Percentiles rank a stretch among this genome's conserved stretches.
Evolutionary conservation across 2,113 vertebrate genomes (phyloP).

Genomic region (Catharus minimus): DNA sequence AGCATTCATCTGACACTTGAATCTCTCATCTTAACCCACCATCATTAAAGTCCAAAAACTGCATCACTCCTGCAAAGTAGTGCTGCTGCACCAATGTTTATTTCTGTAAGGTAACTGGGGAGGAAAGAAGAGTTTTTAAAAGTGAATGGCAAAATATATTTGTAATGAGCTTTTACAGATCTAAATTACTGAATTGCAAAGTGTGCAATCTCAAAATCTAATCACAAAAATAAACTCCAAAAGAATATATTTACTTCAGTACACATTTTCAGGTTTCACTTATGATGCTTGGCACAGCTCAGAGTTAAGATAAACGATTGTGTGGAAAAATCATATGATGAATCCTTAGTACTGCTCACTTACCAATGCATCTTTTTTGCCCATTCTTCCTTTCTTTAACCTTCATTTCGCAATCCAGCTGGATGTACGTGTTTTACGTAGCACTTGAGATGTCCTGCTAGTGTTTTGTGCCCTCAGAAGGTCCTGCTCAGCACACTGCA

Average conservation of each 20-base stretch:
- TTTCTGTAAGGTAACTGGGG: conserved; percentile 34
- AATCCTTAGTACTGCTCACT: not conserved
- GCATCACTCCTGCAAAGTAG: not conserved
- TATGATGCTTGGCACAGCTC: conserved; percentile 4
- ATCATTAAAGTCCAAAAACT: not conserved
- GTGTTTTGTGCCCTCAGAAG: not conserved
- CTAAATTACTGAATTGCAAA: conserved; percentile 48
- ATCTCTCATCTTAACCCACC: not conserved
- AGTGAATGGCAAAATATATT: conserved; percentile 20
- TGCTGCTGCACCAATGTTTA: not conserved
- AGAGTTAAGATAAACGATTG: conserved; percentile 65
- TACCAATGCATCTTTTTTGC: not conserved
- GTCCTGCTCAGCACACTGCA: not conserved
- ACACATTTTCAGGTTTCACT: conserved; percentile 27
- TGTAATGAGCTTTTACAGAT: conserved; percentile 53
- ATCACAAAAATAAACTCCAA: conserved; percentile 65
- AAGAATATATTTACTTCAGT: conserved; percentile 67
- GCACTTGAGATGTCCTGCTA: not conserved
- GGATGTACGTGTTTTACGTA: not conserved
- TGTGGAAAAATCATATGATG: conserved; percentile 31
- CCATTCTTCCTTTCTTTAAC: not conserved
- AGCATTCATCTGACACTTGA: not conserved
- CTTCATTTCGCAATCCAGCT: not conserved
- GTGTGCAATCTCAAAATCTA: conserved; percentile 63
- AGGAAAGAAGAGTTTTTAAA: conserved; percentile 24